Conservation (phyloP, 2,797 vertebrate species). For the Tapera naevia region DNA sequence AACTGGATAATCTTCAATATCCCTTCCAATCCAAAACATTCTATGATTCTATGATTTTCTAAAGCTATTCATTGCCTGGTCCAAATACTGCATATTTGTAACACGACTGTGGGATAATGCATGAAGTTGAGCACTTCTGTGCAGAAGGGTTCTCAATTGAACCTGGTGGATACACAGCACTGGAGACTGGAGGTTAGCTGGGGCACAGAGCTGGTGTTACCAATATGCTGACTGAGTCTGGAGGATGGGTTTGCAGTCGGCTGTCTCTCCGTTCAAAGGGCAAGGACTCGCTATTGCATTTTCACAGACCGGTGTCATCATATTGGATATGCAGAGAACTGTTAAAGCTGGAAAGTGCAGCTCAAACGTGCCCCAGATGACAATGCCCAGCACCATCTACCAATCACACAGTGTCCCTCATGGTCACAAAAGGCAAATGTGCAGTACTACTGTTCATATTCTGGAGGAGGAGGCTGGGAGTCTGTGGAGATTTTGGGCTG, state of each 20-base stretch:
- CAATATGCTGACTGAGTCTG: neutral
- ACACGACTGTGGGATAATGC: neutral
- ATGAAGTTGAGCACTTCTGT: neutral
- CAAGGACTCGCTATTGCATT: neutral
- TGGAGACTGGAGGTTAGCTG: neutral
- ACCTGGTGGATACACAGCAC: neutral
- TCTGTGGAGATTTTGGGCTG: neutral
- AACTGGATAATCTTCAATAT: too few species aligned
- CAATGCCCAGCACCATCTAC: neutral
- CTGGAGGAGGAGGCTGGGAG: neutral
- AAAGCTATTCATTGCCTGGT: neutral
- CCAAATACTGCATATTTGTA: neutral
- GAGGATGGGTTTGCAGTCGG: neutral
- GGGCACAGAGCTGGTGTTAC: neutral
- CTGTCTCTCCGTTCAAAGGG: neutral
- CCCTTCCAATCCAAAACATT: too few species aligned
- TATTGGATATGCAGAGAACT: neutral
- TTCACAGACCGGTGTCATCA: neutral
- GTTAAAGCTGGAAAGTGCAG: neutral
- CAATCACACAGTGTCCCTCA: neutral
- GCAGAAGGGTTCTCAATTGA: neutral
- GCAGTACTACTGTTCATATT: neutral
- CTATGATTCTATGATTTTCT: neutral
- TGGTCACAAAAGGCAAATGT: neutral
- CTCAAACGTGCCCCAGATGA: neutral